Conservation (phyloP, 53 echinoderm and acorn worm species). For the Holothuria leucospilota region DNA sequence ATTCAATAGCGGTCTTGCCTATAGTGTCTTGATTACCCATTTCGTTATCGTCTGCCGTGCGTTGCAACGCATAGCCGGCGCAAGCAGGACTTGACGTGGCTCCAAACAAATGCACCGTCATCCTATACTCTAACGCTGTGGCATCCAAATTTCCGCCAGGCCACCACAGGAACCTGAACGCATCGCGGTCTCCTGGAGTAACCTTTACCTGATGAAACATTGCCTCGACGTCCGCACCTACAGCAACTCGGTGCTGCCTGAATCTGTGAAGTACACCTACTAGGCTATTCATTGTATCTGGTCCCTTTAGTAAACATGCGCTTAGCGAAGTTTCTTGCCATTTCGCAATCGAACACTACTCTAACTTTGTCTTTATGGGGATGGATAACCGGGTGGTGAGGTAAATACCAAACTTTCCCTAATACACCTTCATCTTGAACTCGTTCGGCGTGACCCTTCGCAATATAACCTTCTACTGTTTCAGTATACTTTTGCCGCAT, state of each 20-base stretch:
- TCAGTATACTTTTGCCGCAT: conserved; percentile 54
- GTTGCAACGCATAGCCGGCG: not conserved
- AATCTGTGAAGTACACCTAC: conserved; percentile 48
- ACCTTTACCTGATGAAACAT: conserved; percentile 51
- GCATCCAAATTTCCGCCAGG: conserved; percentile 38
- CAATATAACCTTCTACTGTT: conserved; percentile 58
- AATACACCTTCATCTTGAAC: conserved; percentile 7
- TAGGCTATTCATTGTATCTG: conserved; percentile 37
- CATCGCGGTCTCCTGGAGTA: conserved; percentile 23
- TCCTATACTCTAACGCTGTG: conserved; percentile 34
- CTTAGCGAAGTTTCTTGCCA: conserved; percentile 34
- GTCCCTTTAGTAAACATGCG: conserved; percentile 30
- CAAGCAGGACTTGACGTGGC: conserved; percentile 44
- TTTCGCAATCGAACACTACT: conserved; percentile 48
- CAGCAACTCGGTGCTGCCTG: conserved; percentile 43
- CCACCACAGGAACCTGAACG: conserved; percentile 52
- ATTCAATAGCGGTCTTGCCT: conserved; percentile 38
- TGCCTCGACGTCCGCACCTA: conserved; percentile 40
- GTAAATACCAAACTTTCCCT: conserved; percentile 39
- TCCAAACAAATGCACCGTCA: conserved; percentile 55
- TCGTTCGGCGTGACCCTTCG: conserved; percentile 59
- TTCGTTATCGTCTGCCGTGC: conserved; percentile 46
- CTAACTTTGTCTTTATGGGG: conserved; percentile 47
- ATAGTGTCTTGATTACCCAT: not conserved
- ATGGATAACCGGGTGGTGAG: conserved; percentile 32